Conservation (phyloP, 2,113 vertebrate species). For the Syngnathoides biaculeatus region DNA sequence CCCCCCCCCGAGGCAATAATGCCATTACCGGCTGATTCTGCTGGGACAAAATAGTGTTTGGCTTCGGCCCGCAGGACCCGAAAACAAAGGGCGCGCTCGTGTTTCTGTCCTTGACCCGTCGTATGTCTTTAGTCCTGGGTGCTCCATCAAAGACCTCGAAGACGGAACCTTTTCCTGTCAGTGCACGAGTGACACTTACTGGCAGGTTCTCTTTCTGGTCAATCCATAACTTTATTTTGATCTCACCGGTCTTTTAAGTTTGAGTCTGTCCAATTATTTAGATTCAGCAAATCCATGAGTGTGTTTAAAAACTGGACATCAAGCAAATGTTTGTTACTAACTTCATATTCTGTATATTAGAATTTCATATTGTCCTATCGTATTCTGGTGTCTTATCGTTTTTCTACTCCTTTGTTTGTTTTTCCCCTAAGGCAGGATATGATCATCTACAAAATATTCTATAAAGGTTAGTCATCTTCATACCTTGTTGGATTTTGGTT, state of each 20-base stretch:
- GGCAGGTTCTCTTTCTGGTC: neutral
- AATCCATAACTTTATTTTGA: conserved; percentile 4
- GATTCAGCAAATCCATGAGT: neutral
- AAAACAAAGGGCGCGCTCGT: conserved; percentile 9
- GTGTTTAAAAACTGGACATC: neutral
- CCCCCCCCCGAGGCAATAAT: conserved; percentile 46
- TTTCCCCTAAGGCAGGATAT: no score
- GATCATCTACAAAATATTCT: no score
- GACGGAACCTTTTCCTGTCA: conserved; percentile 30
- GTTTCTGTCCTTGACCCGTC: conserved; percentile 31
- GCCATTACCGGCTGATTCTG: conserved; percentile 48
- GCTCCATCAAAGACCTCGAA: conserved; percentile 31
- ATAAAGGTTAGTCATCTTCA: no score
- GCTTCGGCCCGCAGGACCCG: conserved; percentile 22
- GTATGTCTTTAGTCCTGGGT: conserved; percentile 26
- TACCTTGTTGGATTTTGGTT: no score
- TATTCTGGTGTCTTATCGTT: no score
- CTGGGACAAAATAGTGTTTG: conserved; percentile 50
- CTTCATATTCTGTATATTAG: no score
- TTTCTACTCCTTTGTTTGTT: no score
- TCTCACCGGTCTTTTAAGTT: neutral
- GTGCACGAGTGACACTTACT: conserved; percentile 15
- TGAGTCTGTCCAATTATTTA: neutral
- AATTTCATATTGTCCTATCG: no score
- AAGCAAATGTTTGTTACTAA: no score